Evolutionary conservation across 2,888 invertebrate genomes (phyloP), one percentile per base, ranked within the genome.

Genomic region (Buathra laborator): DNA sequence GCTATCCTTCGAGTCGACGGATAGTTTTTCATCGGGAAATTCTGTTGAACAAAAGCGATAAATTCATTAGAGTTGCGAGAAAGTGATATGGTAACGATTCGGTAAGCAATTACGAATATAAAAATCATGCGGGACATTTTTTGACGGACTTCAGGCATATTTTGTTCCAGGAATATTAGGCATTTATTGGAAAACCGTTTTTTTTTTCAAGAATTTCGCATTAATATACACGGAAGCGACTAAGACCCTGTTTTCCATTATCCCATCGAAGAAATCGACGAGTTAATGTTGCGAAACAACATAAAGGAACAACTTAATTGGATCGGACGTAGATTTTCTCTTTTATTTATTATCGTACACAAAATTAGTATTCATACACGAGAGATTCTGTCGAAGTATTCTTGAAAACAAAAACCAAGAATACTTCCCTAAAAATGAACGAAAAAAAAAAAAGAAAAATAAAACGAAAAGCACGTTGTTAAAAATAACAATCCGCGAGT

Each of bases 341-440:
- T 81, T 7, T 37, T 56, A 75, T 75, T 81, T 53, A 48, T 66
- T 51, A 75, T 81, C 56, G 19, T 75, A 84, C 62, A 81, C 81
- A 71, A 68, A 81, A 67, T 68, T 48, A 24, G 32, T 77, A 74
- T 62, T 32, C 4, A 59, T 83, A 62, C 71, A 77, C 67, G 32
- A 72, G 75, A 75, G 81, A 81, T 81, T 84, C 53, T n/a, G 68
- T 64, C 19, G 29, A 24, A 68, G 76, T 75, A 67, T 81, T 66
- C 56, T 67, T 29, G 14, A 51, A 43, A 74, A 77, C 19, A 64
- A 77, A 51, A 77, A 64, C 12, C 19, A 56, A 59, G 29, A 1
- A 59, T 59, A 44, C 78, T 84, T 76, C 37, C 62, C 67, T 51
- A 51, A 74, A 24, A 70, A 62, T 9, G 19, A 46, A 78, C 12